phyloP scores from a whole-genome alignment of 1,140 invertebrate genomes.

The Solen grandis region DNA sequence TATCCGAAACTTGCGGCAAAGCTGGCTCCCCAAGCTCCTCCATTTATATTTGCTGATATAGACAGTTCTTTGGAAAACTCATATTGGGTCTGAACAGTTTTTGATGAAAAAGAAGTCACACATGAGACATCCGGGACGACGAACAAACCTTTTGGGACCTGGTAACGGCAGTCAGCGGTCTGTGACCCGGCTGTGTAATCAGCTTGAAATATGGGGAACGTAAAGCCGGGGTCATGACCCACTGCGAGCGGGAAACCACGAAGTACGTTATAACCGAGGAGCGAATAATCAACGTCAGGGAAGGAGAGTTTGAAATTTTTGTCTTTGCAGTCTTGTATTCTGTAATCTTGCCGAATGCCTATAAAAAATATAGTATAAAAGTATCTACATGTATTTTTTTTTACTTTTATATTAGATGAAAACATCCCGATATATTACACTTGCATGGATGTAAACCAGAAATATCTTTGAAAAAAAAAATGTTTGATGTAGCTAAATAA shows the following conservation, averaged over 20 bases:
- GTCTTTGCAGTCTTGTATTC: conserved; percentile 6
- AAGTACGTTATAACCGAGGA: conserved; percentile 30
- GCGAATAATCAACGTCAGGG: conserved; percentile 3
- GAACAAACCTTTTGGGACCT: conserved; percentile 1
- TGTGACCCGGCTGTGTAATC: conserved; percentile 7
- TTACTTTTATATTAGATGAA: too few species aligned
- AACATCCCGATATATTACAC: too few species aligned
- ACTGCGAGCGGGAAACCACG: conserved; percentile 13
- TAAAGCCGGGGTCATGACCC: conserved; percentile 36
- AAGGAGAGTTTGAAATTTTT: background rate
- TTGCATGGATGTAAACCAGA: too few species aligned
- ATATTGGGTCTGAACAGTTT: conserved; percentile 15
- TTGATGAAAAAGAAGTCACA: conserved; percentile 11
- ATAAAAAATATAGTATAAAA: too few species aligned
- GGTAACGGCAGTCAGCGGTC: background rate
- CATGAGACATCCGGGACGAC: conserved; percentile 4
- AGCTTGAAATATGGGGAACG: conserved; percentile 25
- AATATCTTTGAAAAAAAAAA: too few species aligned
- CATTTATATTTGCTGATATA: background rate
- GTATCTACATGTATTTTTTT: too few species aligned
- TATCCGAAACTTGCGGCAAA: background rate
- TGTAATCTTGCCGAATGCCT: background rate
- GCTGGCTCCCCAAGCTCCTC: background rate
- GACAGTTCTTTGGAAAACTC: conserved; percentile 1
- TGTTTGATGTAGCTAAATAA: too few species aligned